Evolutionary conservation across 2,797 vertebrate genomes (phyloP), one percentile per base, ranked within the genome.

Genomic region (Spheniscus humboldti): DNA sequence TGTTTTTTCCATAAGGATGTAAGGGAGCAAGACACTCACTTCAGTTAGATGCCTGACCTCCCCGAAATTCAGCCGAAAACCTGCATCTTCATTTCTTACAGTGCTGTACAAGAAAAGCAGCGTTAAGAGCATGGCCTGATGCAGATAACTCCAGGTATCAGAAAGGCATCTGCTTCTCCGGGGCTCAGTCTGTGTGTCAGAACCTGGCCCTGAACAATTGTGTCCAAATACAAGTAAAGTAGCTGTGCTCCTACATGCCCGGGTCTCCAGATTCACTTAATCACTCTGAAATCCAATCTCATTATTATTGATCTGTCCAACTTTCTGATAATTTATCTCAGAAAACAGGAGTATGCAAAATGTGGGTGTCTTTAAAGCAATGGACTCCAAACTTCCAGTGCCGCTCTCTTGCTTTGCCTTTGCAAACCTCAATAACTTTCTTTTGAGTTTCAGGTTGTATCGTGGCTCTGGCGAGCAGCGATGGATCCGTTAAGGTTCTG

Each of bases 381-480:
- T 5, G 5, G 5, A 43, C 41, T 41, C 59, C 14, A 66, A 89
- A 63, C 74, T 93, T 56, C 57, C 59, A 28, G 11, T 1, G 3
- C 64, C 2, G 1, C 73, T 72, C 24, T 35, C 68, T 45, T 7
- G 9, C n/a, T 72, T 53, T 16, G 35, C 78, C 73, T 77, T 39
- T 14, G 50, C 81, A 53, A 77, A 59, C 35, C 69, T 30, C 4
- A 1, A 2, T 72, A 67, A 77, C 73, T 80, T 72, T 78, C 62
- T n/a, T 83, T 14, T 72, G 23, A 39, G 63, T 95, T 91, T 16
- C 97, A 98, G 98, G 98, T 97, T 97, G 62, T 63, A 75, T 73
- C n/a, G 95, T 99, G 90, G 98, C 98, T 22, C 97, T 98, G 9
- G 98, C 98, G 2, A 98, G 98, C 92, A 69, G 98, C 3, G 98